These are phyloP conservation scores for Rhagophthalmus giganteus DNA, from an alignment of 2,888 invertebrate genomes.

Conservation along the genomic window DNA sequence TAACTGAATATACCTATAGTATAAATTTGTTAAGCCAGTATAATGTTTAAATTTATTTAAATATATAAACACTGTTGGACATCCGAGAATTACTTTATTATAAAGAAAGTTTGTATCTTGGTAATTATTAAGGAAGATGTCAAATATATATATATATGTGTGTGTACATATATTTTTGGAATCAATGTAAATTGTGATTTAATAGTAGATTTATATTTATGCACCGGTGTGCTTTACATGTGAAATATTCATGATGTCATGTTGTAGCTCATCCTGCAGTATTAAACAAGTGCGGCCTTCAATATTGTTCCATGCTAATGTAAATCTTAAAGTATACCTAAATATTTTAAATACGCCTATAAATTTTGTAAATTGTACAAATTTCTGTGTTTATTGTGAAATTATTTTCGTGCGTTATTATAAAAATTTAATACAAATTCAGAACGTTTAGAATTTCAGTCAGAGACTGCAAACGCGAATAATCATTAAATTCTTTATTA, in stretches of 20 bases:
- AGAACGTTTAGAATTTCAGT: neutral
- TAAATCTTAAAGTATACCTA: conserved; percentile 6
- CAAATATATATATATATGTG: neutral
- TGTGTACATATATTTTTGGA: neutral
- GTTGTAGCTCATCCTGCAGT: conserved; percentile 23
- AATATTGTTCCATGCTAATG: conserved; percentile 4
- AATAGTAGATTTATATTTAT: conserved; percentile 7
- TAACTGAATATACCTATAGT: conserved; percentile 5
- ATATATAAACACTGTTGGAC: conserved; percentile 24
- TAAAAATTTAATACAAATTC: neutral
- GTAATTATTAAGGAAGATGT: neutral
- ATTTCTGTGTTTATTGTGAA: neutral
- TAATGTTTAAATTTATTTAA: conserved; percentile 20
- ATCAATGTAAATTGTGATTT: neutral
- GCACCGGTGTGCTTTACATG: conserved; percentile 22
- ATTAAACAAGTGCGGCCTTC: conserved; percentile 24
- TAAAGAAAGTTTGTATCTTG: neutral
- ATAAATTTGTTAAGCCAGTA: conserved; percentile 28
- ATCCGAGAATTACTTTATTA: conserved; percentile 10
- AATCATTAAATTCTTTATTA: neutral
- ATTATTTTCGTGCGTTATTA: neutral
- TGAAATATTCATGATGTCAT: no score
- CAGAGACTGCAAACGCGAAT: neutral
- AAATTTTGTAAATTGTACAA: neutral
- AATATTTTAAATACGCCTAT: neutral